Evolutionary conservation across 2,113 vertebrate genomes (phyloP), one percentile per base, ranked within the genome.

Genomic region (Pandion haliaetus): DNA sequence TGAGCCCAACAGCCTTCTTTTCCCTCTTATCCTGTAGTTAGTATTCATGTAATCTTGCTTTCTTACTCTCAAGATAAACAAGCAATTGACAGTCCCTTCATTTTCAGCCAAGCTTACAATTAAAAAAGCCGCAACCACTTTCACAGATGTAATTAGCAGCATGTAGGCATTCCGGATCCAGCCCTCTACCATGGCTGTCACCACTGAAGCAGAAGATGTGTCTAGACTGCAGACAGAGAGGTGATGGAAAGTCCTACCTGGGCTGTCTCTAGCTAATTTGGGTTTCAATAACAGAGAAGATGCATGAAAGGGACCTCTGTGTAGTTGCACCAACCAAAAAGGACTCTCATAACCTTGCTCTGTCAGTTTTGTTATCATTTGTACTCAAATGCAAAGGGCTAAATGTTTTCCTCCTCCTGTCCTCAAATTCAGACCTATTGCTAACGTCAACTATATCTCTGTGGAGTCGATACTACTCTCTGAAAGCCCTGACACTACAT

Each of bases 41-140:
- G 45, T 83, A 84, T 94, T 96, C 67, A 90, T 81, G 44, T 61
- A 93, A 59, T 88, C 76, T 78, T 86, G 34, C 36, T 86, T 90
- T 81, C 88, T 49, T 92, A 28, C 79, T 90, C 57, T 79, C 59
- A 86, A 77, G 79, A 88, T 86, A 96, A 97, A 90, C 63, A 95
- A 89, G 70, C 34, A 71, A 72, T 85, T 95, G 78, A 65, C 67
- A 86, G 62, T 77, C 32, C 67, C 58, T 93, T 87, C 52, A 57
- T 93, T 96, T 95, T 50, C 71, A 83, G 13, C 29, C 85, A 93
- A 80, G 36, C 34, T 88, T 88, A 62, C 87, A 86, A 78, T 92
- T 93, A 38, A 88, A 88, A 92, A 72, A 76, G 28, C 71, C 70
- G 28, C 54, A 50, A 50, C 58, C 20, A 62, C 40, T 92, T 95